Percentiles rank a stretch among this genome's conserved stretches.
Evolutionary conservation across 2,888 invertebrate genomes (phyloP).

Genomic region (Plebejus anna): DNA sequence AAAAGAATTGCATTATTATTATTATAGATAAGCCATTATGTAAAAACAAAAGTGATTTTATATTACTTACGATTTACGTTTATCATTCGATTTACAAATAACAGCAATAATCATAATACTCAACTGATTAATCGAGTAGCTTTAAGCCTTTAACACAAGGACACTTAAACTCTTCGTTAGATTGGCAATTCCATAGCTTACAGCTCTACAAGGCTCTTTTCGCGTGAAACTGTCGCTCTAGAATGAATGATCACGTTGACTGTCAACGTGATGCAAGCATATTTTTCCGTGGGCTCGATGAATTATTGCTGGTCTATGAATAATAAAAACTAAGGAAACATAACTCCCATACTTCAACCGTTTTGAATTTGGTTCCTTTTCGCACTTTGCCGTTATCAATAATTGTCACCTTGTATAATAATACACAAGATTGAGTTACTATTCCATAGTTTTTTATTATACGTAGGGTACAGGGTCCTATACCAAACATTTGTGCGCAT

Average conservation of each 20-base stretch:
- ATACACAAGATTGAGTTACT: too few species aligned
- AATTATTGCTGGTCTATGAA: not conserved
- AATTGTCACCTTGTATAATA: too few species aligned
- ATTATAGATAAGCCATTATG: too few species aligned
- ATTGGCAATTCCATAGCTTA: slow-evolving; percentile 15
- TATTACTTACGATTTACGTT: not conserved
- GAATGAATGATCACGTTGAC: not conserved
- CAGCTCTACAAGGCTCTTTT: not conserved
- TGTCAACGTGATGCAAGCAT: not conserved
- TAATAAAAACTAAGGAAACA: too few species aligned
- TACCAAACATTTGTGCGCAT: too few species aligned
- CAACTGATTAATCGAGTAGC: not conserved
- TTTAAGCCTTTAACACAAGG: not conserved
- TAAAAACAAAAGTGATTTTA: too few species aligned
- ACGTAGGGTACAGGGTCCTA: too few species aligned
- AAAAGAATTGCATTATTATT: too few species aligned
- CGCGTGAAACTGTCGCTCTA: not conserved
- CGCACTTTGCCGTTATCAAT: too few species aligned
- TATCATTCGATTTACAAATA: slow-evolving; percentile 1
- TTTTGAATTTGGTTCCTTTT: too few species aligned
- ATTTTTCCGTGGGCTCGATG: not conserved
- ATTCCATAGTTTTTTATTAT: too few species aligned
- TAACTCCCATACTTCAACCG: too few species aligned
- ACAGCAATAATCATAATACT: not conserved
- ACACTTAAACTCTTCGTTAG: not conserved